Evolutionary conservation across 2,113 vertebrate genomes (phyloP).

Genomic region (Gymnocephalus cernua): DNA sequence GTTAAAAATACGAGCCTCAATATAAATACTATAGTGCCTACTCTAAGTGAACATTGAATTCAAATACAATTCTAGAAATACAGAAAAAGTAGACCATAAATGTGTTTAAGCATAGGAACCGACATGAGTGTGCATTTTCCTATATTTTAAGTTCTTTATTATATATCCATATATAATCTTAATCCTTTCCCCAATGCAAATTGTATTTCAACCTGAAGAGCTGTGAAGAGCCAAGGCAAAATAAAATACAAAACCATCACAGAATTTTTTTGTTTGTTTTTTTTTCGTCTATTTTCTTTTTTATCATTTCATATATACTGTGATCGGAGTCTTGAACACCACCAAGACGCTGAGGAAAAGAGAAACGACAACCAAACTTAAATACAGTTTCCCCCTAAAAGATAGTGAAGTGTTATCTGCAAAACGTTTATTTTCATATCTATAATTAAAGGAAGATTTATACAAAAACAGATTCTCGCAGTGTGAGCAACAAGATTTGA

Average conservation of each 20-base stretch:
- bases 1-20: slow-evolving; percentile 99
- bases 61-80: slow-evolving; percentile 99
- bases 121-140: slow-evolving; percentile 99
- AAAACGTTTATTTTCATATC: slow-evolving; percentile 90
- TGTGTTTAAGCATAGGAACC: slow-evolving; percentile 99
- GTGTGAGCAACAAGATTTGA: slow-evolving; percentile 90
- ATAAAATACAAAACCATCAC: slow-evolving; percentile 83
- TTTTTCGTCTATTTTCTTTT: slow-evolving; percentile 67
- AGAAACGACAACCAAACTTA: slow-evolving; percentile 88
- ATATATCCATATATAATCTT: slow-evolving; percentile 97
- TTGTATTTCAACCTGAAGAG: slow-evolving; percentile 99
- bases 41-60: slow-evolving; percentile 99
- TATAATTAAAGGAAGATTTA: slow-evolving; percentile 91
- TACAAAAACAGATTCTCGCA: slow-evolving; percentile 91
- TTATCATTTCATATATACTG: slow-evolving; percentile 86
- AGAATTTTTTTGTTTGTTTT: slow-evolving; percentile 70
- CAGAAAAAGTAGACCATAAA: slow-evolving; percentile 99
- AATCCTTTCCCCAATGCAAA: slow-evolving; percentile 99
- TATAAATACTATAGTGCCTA: slow-evolving; percentile 99
- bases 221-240: slow-evolving; percentile 93
- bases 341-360: slow-evolving; percentile 93
- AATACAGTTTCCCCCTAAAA: slow-evolving; percentile 94
- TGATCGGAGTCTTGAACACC: slow-evolving; percentile 95
- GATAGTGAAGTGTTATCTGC: slow-evolving; percentile 91
- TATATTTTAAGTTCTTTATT: slow-evolving; percentile 98